phyloP scores from a whole-genome alignment of 2,113 vertebrate genomes.

The Rhodinocichla rosea region DNA sequence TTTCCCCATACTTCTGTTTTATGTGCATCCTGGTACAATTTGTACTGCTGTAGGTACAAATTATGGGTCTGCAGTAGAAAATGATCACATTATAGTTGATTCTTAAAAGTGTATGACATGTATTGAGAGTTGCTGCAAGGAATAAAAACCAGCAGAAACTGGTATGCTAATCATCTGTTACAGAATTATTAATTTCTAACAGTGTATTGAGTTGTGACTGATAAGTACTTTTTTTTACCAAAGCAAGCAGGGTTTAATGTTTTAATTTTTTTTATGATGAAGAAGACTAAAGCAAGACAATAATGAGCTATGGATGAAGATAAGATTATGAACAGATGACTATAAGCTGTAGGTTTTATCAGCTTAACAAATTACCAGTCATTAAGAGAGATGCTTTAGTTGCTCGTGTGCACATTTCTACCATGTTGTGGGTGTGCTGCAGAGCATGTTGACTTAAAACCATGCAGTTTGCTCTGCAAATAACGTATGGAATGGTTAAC shows the following conservation, averaged over 20 bases:
- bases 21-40: background rate
- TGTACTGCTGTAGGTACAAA: background rate
- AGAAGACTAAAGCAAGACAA: background rate
- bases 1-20: background rate
- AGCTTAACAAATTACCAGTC: conserved; percentile 28
- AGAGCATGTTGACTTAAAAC: background rate
- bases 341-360: conserved; percentile 12
- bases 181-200: background rate
- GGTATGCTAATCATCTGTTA: background rate
- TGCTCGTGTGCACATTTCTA: background rate
- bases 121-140: background rate
- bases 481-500: background rate
- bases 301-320: background rate
- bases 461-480: background rate
- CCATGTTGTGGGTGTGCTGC: background rate
- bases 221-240: background rate
- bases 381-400: conserved; percentile 8
- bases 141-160: background rate
- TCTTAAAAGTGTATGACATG: background rate
- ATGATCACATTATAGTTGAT: background rate
- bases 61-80: background rate
- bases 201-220: background rate
- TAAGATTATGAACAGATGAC: conserved; percentile 2
- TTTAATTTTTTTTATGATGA: background rate
- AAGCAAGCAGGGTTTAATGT: background rate